Percentiles rank a stretch among this genome's conserved stretches.
These are phyloP conservation scores for Hemichromis elongatus DNA, from an alignment of 2,113 vertebrate species.

Conservation along the genomic window DNA sequence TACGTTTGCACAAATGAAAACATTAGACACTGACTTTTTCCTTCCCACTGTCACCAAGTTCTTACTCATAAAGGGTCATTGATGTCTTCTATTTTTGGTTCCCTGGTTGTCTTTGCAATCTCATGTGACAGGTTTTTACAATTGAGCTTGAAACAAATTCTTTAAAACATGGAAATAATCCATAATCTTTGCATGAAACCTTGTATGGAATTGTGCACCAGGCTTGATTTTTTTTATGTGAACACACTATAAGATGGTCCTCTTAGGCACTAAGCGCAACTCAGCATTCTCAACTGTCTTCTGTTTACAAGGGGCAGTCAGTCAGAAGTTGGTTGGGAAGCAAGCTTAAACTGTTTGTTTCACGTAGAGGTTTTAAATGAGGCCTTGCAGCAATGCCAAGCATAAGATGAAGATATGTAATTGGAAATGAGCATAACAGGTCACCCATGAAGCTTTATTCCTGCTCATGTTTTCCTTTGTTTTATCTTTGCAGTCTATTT, in stretches of 20 bases:
- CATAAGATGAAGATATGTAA: neutral
- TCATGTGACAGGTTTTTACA: neutral
- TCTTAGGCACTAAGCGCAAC: neutral
- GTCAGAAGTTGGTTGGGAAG: neutral
- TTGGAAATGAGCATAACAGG: neutral
- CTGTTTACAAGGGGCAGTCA: neutral
- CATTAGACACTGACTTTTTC: neutral
- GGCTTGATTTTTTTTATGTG: neutral
- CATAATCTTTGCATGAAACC: neutral
- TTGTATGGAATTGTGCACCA: neutral
- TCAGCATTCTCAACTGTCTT: neutral
- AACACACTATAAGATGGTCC: neutral
- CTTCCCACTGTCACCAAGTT: neutral
- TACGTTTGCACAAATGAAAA: neutral
- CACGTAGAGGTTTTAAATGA: neutral
- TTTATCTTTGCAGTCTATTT: neutral
- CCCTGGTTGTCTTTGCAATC: neutral
- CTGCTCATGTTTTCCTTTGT: neutral
- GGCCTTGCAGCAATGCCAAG: neutral
- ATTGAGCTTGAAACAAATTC: neutral
- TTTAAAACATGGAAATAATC: neutral
- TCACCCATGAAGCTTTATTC: neutral
- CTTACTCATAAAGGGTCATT: neutral
- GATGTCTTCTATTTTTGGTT: neutral
- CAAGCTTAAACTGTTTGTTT: neutral